phyloP scores from a whole-genome alignment of 2,113 vertebrate genomes.

The Atlantisia rogersi region DNA sequence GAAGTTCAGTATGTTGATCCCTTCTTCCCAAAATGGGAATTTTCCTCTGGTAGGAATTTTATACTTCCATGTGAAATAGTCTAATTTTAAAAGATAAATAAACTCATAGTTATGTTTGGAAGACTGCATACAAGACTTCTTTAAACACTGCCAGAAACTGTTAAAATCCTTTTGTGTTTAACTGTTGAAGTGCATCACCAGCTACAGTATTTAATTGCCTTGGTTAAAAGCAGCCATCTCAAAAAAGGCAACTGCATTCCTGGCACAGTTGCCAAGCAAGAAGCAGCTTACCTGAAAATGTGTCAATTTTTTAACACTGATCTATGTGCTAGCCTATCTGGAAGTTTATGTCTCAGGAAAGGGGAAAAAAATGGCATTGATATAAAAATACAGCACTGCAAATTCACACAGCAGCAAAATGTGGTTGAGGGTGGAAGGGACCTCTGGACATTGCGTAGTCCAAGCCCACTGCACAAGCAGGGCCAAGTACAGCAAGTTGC shows the following conservation, averaged over 20 bases:
- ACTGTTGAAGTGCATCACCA: background rate
- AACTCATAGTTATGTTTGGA: background rate
- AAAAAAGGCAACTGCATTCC: background rate
- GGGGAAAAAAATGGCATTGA: background rate
- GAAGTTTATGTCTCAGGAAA: background rate
- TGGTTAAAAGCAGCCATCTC: background rate
- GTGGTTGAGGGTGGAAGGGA: background rate
- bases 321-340: background rate
- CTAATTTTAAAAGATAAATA: background rate
- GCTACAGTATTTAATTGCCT: background rate
- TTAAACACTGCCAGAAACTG: background rate
- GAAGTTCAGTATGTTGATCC: background rate
- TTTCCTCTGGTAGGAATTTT: background rate
- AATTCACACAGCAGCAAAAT: background rate
- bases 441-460: background rate
- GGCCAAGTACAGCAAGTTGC: background rate
- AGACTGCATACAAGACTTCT: background rate
- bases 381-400: background rate
- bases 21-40: background rate
- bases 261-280: background rate
- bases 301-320: background rate
- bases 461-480: background rate
- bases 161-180: background rate
- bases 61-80: background rate
- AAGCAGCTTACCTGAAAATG: background rate